A percentile compares a stretch with the other conserved stretches of the same genome.
Conservation (phyloP, 2,113 vertebrate genomes). For the Merops nubicus region DNA sequence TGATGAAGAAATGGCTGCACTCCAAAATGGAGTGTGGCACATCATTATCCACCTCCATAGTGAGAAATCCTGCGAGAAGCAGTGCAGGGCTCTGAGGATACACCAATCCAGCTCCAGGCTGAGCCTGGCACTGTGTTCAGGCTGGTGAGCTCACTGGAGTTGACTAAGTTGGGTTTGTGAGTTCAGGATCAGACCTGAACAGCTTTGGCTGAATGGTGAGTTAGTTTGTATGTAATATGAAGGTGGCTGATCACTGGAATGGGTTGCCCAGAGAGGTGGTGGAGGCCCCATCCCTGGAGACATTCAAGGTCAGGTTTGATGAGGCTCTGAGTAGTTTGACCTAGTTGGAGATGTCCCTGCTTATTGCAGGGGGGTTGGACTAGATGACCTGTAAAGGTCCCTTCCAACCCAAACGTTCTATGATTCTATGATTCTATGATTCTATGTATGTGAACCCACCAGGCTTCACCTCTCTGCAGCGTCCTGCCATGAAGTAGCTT, state of each 20-base stretch:
- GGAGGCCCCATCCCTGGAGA: too few relatives aligned
- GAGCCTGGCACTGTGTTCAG: fast-evolving
- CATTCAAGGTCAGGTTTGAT: too few relatives aligned
- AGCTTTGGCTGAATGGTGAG: neutral
- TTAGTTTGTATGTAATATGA: too few relatives aligned
- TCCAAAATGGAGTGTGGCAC: fast-evolving
- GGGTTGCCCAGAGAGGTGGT: too few relatives aligned
- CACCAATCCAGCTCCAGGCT: fast-evolving
- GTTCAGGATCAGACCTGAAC: neutral
- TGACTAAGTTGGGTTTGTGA: neutral
- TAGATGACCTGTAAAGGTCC: too few relatives aligned
- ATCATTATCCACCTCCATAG: fast-evolving
- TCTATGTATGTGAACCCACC: neutral
- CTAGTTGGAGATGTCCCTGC: too few relatives aligned
- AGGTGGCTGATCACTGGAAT: too few relatives aligned
- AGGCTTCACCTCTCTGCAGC: neutral
- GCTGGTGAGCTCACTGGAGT: neutral
- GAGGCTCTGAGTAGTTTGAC: too few relatives aligned
- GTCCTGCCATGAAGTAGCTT: neutral
- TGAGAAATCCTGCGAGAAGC: fast-evolving
- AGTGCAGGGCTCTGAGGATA: neutral
- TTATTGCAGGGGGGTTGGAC: too few relatives aligned
- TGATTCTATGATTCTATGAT: too few relatives aligned
- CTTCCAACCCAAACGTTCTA: too few relatives aligned
- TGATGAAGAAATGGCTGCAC: neutral